A percentile compares a stretch with the other conserved stretches of the same genome.
These are phyloP conservation scores for Melanotaenia trifasciata DNA, from an alignment of 2,797 vertebrate genomes.

Conservation along the genomic window DNA sequence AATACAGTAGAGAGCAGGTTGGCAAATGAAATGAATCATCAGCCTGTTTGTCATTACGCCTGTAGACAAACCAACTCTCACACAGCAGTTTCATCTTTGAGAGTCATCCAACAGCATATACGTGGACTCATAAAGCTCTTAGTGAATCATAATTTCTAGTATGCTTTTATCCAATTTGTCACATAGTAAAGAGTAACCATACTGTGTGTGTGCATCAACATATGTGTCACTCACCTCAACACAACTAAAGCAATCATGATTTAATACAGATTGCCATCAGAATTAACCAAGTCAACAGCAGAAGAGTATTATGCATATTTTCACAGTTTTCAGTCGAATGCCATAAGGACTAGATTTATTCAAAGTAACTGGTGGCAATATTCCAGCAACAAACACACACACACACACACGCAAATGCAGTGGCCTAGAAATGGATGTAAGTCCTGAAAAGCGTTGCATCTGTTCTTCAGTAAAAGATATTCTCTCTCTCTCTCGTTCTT, in stretches of 20 bases:
- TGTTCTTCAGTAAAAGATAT: constrained; percentile 59
- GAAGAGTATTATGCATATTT: constrained; percentile 52
- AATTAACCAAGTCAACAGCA: constrained; percentile 41
- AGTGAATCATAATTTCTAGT: too few species aligned
- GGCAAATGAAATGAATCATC: too few species aligned
- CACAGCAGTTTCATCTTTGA: too few species aligned
- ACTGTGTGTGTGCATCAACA: too few species aligned
- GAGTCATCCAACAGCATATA: too few species aligned
- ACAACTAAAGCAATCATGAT: constrained; percentile 23
- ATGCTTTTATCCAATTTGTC: too few species aligned
- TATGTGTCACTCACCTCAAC: constrained; percentile 13
- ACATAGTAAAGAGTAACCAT: too few species aligned
- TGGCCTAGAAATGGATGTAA: constrained; percentile 48
- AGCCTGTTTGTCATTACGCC: too few species aligned
- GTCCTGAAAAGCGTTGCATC: constrained; percentile 60
- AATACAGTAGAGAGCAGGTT: too few species aligned
- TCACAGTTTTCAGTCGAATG: constrained; percentile 55
- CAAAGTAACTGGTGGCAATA: constrained; percentile 60
- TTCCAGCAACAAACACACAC: constrained; percentile 44
- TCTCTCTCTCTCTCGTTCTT: constrained; percentile 34
- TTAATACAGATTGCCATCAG: constrained; percentile 19
- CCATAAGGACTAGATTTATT: constrained; percentile 64
- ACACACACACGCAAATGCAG: constrained; percentile 1
- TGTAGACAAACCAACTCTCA: too few species aligned
- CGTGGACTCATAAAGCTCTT: too few species aligned